Evolutionary conservation across 1,140 invertebrate genomes (phyloP), one percentile per base, ranked within the genome.

Genomic region (Habropoda laboriosa): DNA sequence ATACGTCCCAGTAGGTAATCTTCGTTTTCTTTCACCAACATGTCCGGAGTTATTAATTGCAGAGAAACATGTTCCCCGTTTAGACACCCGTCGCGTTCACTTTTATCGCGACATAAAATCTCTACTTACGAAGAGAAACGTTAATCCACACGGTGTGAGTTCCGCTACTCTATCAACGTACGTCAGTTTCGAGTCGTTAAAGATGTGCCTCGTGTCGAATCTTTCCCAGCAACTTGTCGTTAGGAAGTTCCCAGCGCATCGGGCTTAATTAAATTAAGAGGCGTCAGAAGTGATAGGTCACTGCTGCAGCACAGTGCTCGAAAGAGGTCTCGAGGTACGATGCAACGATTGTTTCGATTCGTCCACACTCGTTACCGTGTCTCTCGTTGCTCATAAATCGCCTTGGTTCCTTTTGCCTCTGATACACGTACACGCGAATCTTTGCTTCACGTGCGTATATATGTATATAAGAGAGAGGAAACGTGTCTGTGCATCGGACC

Each of bases 301-400:
- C 68, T 42, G 66, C n/a, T 13, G 51, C 12, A 42, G 24, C 47
- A 38, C n/a, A n/a, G n/a, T n/a, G n/a, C n/a, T n/a, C n/a, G n/a
- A 79, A 71, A 75, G 79, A 85, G 51, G 55, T 75, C 64, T 55
- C 64, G 42, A 58, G n/a, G 61, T 49, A 86, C 85, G 83, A 86
- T 86, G 80, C 71, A 16, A 27, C 67, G 85, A 83, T 86, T 86
- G 80, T 87, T 82, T 64, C 75, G 70, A 84, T 76, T n/a, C 70
- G 68, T 49, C 51, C 47, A 55, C 57, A 40, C 72, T 80, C 84
- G 86, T 87, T 85, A 83, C 80, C 81, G 57, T 86, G 75, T 84
- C 73, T 79, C 64, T 82, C 77, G 79, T 73, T 72, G 75, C 64
- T 87, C 86, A 63, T 88, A 88, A 88, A 88, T 88, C 86, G 86